Base-by-base conservation (phyloP, 1,140 invertebrate species). In the Trypoxylus dichotomus region DNA sequence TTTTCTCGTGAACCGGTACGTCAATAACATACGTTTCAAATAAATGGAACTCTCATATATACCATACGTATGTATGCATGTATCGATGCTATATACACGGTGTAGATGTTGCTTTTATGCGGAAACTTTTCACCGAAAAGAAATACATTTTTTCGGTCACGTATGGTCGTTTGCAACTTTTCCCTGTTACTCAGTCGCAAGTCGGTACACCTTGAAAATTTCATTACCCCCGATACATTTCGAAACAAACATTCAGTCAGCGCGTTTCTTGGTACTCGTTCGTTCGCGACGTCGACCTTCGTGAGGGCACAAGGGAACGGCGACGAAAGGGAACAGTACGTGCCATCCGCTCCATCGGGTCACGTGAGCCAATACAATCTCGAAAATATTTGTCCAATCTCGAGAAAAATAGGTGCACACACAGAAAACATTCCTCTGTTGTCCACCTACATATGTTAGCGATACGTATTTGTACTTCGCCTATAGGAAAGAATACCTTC, bases 361-460 rank as follows among this genome's bases (percentile, higher is more conserved):
- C 75, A 76, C 75, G 75, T 76, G 75, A 42, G 19, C 47, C 43
- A 76, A 76, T 76, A 76, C 75, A 60, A 76, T 76, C 75, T 60
- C 47, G 75, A 76, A 76, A 60, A 60, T 76, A 76, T 76, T 76
- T 76, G 75, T 68, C 43, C 75, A 76, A 76, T 76, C 75, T 76
- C 75, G 60, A 37, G 75, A 76, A 76, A 43, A 76, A 76, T 68
- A 68, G 60, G 60, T 68, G 60, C 60, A 68, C 60, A 68, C 60
- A 68, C 24, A 68, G 60, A 68, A 68, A 68, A 68, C 60, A 68
- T 68, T 68, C 60, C 60, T 15, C 19, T 68, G 60, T 68, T 68
- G 60, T 68, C 60, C 60, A 68, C 60, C 60, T 29, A n/a, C n/a
- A n/a, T n/a, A 25, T 24, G 60, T 29, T 27, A 24, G 19, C 15